Evolutionary conservation across 2,797 vertebrate genomes (phyloP), one percentile per base, ranked within the genome.

Genomic region (Pseudopleuronectes americanus): DNA sequence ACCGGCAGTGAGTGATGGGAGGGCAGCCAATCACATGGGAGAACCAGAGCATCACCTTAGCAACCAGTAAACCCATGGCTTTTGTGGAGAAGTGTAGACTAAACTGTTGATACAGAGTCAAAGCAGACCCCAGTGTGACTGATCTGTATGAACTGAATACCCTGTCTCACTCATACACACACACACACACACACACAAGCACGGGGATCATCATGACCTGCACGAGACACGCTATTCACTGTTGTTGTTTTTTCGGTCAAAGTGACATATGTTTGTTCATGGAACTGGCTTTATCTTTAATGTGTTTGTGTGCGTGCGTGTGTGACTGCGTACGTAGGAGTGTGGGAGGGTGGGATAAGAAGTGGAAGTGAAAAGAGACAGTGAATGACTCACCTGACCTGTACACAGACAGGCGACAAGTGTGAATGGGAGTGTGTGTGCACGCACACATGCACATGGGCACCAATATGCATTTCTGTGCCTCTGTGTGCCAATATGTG

Each of bases 21-120:
- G n/a, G 51, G 31, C 26, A 58, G 61, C 63, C 71, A 79, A 80
- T 77, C 59, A 38, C 41, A 36, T 2, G 8, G 24, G 41, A 68
- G 63, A 74, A 71, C 49, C 54, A 31, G 22, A 68, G 43, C 28
- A 1, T 90, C 62, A 8, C 86, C 55, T 16, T 74, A 73, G 78
- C 80, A 89, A 89, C 87, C 19, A 6, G 74, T 77, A 82, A 89
- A 87, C 57, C 61, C 55, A 38, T 16, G 21, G 67, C 60, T 81
- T 78, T 68, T 71, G 58, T 47, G 56, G 63, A 69, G 61, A 74
- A 66, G 47, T 12, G 75, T 76, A 86, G 90, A 88, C 89, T 84
- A 86, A 89, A 87, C 79, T 73, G 89, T 84, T 87, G 72, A 86
- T 76, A 69, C 45, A 38, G 55, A 83, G 60, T 77, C 79, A 79